Evolutionary conservation across 2,888 invertebrate genomes (phyloP).

Genomic region (Clunio marinus): DNA sequence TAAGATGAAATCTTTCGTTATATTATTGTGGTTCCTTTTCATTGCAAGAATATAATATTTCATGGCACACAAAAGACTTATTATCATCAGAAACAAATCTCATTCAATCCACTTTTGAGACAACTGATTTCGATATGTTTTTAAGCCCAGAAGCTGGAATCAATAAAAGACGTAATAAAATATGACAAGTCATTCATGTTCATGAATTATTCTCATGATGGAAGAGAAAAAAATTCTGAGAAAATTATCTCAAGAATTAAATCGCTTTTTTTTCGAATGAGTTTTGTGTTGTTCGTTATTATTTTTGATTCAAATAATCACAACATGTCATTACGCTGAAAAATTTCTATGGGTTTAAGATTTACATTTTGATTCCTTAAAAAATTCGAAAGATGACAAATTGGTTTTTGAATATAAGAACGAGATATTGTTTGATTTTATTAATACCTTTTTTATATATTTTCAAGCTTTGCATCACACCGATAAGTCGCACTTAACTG

Average conservation of each 20-base stretch:
- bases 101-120: not conserved
- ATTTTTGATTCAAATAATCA: not conserved
- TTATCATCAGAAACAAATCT: not conserved
- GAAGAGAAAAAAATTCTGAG: conserved; percentile 8
- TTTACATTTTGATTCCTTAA: not conserved
- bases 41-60: not conserved
- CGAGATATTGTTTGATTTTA: too few relatives aligned
- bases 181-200: conserved; percentile 18
- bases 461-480: too few relatives aligned
- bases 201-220: not conserved
- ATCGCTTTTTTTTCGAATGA: not conserved
- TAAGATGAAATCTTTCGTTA: not conserved
- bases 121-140: not conserved
- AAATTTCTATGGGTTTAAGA: not conserved
- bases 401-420: too few relatives aligned
- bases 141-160: conserved; percentile 21
- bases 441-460: too few relatives aligned
- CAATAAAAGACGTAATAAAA: conserved; percentile 17
- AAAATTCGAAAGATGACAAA: too few relatives aligned
- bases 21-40: conserved; percentile 6
- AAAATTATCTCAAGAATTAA: conserved; percentile 5
- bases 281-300: not conserved
- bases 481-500: too few relatives aligned
- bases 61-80: conserved; percentile 4
- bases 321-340: not conserved